Base-by-base conservation (phyloP, 2,888 invertebrate species). In the Pollenia labialis region DNA sequence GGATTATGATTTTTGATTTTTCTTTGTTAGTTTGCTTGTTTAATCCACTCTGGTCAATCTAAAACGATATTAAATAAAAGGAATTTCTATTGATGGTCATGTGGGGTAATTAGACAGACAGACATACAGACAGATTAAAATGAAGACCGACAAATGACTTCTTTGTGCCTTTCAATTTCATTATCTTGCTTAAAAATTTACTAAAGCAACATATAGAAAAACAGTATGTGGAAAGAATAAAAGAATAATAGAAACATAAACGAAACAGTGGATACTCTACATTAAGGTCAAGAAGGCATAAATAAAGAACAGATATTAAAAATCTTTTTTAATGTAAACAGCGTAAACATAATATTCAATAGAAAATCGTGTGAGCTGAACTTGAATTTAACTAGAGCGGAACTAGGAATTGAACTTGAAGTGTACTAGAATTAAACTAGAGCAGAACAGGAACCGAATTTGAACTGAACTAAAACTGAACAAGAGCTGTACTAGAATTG, bases 171-270 rank as follows among this genome's bases (percentile, higher is more conserved):
- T 60, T 52, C 16, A 72, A 72, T 81, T 81, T 58, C 16, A 58
- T 10, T 58, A 23, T 60, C 52, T 23, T 82, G 40, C 18, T 54
- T 12, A 52, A 62, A 40, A 76, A 69, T 76, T 76, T 76, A 82
- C 76, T 68, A 62, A 82, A 62, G 74, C 58, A 68, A 46, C 58
- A 60, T 68, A 44, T 56, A 42, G 48, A 66, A 46, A 46, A 56
- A 9, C 23, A 75, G 62, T 40, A 66, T 58, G 48, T 32, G 46
- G 9, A 14, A 75, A 62, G 16, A 71, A 56, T n/a, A 46, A 32
- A 16, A 1, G n/a, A 48, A 52, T 23, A 58, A 11, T 11, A 1
- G 11, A 23, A 18, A 18, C 8, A 18, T 56, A 10, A 23, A 9
- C 18, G 7, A 23, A 11, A 52, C 52, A 52, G 66, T 68, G 3